Evolutionary conservation across 2,888 invertebrate species (phyloP).

Genomic region (Parascotia fuliginaria): DNA sequence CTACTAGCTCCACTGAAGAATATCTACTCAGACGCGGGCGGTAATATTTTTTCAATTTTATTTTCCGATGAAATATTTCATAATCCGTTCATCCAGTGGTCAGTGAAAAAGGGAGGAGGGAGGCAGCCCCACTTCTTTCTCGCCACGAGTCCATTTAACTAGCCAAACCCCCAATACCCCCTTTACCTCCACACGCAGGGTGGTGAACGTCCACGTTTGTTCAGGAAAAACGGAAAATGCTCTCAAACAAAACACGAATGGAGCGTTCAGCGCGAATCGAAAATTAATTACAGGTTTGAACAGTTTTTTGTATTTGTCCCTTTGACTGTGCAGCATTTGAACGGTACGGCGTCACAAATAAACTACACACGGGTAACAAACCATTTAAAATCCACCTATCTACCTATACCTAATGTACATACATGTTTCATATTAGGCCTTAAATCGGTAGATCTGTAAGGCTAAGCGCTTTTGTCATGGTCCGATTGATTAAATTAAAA

Average conservation of each 20-base stretch:
- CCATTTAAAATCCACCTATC: no score
- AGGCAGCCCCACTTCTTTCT: constrained; percentile 55
- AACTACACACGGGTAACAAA: no score
- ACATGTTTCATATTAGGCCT: no score
- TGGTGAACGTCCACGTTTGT: constrained; percentile 69
- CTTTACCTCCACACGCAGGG: constrained; percentile 36
- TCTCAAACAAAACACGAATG: constrained; percentile 68
- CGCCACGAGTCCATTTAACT: constrained; percentile 67
- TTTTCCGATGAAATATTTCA: constrained; percentile 75
- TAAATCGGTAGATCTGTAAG: no score
- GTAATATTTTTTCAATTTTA: constrained; percentile 57
- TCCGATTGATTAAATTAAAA: no score
- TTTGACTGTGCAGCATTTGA: constrained; percentile 24
- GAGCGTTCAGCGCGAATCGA: constrained; percentile 72
- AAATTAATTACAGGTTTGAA: constrained; percentile 77
- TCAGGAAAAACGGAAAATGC: constrained; percentile 65
- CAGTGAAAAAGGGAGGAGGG: constrained; percentile 46
- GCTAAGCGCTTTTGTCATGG: no score
- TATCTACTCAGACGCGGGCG: constrained; percentile 36
- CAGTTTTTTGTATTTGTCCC: constrained; percentile 55
- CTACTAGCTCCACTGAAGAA: constrained; percentile 43
- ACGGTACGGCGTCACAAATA: constrained; percentile 5
- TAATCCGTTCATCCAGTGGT: constrained; percentile 78
- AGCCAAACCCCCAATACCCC: constrained; percentile 36
- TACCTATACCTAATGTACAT: no score